A percentile compares a stretch with the other conserved stretches of the same genome.
Evolutionary conservation across 1,140 invertebrate species (phyloP).

Genomic region (Orchestia grillus): DNA sequence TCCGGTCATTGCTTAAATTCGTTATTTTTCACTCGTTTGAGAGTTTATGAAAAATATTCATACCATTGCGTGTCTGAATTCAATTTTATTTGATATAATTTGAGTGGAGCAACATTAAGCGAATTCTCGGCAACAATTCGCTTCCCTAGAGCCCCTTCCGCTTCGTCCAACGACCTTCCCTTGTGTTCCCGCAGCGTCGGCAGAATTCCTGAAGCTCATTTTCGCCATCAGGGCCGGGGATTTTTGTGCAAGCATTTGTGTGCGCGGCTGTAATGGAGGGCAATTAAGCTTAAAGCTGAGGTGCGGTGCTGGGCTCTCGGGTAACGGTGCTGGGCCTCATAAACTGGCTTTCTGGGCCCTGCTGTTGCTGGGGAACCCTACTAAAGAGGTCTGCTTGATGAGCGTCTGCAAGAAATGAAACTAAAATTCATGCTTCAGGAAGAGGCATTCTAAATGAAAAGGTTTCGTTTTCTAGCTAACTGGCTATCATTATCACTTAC

Average conservation of each 20-base stretch:
- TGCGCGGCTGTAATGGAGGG: background rate
- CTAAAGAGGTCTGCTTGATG: background rate
- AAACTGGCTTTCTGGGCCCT: background rate
- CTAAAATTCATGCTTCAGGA: too few relatives aligned
- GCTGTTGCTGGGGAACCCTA: background rate
- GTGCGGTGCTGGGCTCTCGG: background rate
- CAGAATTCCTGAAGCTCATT: conserved; percentile 36
- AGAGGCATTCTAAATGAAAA: too few relatives aligned
- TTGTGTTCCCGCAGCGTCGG: background rate
- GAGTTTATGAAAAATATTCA: background rate
- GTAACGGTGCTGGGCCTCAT: background rate
- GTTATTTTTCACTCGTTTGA: background rate
- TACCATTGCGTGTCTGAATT: background rate
- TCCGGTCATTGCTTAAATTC: background rate
- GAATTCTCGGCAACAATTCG: background rate
- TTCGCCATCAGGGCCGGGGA: background rate
- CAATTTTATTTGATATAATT: background rate
- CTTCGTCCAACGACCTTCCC: background rate
- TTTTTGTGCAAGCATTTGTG: conserved; percentile 45
- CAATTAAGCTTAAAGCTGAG: conserved; percentile 52
- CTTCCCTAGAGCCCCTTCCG: background rate
- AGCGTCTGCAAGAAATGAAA: background rate
- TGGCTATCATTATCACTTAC: too few relatives aligned
- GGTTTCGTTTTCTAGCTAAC: too few relatives aligned
- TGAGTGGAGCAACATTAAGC: background rate